Percentiles rank a stretch among this genome's conserved stretches.
phyloP scores from a whole-genome alignment of 2,888 invertebrate genomes.

The Tetragonisca angustula region DNA sequence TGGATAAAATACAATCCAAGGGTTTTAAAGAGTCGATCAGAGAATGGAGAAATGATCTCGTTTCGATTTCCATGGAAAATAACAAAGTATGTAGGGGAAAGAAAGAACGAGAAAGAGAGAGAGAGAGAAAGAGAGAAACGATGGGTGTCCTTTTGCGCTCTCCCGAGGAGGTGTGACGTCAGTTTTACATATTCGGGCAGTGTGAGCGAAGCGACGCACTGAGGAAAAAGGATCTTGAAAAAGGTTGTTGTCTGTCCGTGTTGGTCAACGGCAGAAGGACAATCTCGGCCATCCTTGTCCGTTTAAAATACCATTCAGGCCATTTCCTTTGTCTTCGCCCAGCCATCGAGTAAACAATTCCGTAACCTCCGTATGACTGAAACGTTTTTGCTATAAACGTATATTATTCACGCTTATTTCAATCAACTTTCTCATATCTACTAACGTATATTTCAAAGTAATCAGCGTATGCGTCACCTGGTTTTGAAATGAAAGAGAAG shows the following conservation, averaged over 20 bases:
- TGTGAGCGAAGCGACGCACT: slow-evolving; percentile 76
- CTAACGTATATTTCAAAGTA: background rate
- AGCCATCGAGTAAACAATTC: background rate
- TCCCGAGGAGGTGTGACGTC: slow-evolving; percentile 79
- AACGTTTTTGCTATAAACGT: slow-evolving; percentile 1
- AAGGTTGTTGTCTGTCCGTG: background rate
- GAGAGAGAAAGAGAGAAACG: slow-evolving; percentile 48
- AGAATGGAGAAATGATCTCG: background rate
- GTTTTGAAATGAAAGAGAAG: background rate
- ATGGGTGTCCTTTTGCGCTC: slow-evolving; percentile 81
- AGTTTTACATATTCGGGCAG: slow-evolving; percentile 83
- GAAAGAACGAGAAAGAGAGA: slow-evolving; percentile 12
- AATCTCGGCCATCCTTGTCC: slow-evolving; percentile 36
- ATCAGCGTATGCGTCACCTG: slow-evolving; percentile 1
- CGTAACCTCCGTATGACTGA: background rate
- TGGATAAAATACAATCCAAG: background rate
- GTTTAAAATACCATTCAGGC: slow-evolving; percentile 29
- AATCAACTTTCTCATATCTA: background rate
- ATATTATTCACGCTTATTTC: background rate
- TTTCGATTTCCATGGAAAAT: slow-evolving; percentile 21
- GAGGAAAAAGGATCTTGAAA: slow-evolving; percentile 73
- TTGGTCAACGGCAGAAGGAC: slow-evolving; percentile 41
- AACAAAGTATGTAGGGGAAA: background rate
- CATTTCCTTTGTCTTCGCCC: slow-evolving; percentile 17
- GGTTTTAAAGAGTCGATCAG: background rate